Base-by-base conservation (phyloP, 2,888 invertebrate genomes). In the Resseliella maxima region DNA sequence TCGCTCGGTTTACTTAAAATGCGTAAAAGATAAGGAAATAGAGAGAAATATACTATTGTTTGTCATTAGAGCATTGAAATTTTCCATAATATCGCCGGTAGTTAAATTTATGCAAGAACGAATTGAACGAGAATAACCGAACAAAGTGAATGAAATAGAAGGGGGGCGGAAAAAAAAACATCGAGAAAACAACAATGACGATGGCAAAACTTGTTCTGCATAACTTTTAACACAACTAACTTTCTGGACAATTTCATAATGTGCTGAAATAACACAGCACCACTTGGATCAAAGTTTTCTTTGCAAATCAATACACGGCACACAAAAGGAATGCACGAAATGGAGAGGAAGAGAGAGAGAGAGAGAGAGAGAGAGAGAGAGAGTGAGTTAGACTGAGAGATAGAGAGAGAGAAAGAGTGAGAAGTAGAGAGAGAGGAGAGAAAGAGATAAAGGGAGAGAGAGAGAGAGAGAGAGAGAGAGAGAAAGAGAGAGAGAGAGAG, bases 201-300 rank as follows among this genome's bases (percentile, higher is more conserved):
- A 72, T 3, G 31, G 72, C 72, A 72, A 50, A 72, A 72, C 72
- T 72, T 72, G 72, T 72, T 72, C 72, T 35, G 72, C 72, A 31
- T n/a, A 72, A 72, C 72, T 72, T 72, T 72, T 72, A 15, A 31
- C 27, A 72, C 72, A 72, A 31, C 72, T 72, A 72, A 72, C 72
- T 72, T 72, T 72, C 72, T 72, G 72, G 72, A 72, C 72, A 72
- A 35, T 72, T 72, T 35, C 72, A 72, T 72, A 72, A 72, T 72
- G 72, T 72, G 72, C 72, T 72, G 72, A 72, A 72, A 35, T 31
- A 72, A 59, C 24, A 59, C 46, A 72, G 24, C 72, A 72, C 12
- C 27, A 31, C 31, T 72, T 31, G 72, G 35, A 31, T 18, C 12
- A 8, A 72, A 72, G 31, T 31, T 72, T 72, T 59, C 15, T 59